phyloP scores from a whole-genome alignment of 2,113 vertebrate genomes.

The Micronycteris hirsuta region DNA sequence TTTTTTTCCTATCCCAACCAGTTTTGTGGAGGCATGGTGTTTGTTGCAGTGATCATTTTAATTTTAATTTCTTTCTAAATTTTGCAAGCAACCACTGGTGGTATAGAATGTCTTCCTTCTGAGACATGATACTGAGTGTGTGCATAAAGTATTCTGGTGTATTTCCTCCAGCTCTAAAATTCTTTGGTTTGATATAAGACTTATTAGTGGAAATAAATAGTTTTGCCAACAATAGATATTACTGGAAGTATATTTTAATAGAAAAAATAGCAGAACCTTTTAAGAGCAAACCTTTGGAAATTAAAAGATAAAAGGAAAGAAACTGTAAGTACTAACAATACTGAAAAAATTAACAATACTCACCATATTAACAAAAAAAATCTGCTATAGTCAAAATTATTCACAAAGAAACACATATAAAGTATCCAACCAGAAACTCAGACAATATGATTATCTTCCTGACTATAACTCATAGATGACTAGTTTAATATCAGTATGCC shows the following conservation, averaged over 20 bases:
- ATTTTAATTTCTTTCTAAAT: neutral
- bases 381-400: neutral
- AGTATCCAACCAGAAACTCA: conserved; percentile 2
- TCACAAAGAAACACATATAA: neutral
- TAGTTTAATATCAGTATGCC: neutral
- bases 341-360: neutral
- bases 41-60: neutral
- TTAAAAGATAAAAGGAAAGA: neutral
- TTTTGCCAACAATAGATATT: neutral
- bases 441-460: neutral
- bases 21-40: neutral
- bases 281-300: neutral
- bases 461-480: neutral
- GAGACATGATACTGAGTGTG: neutral
- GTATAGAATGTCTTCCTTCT: neutral
- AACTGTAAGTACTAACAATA: neutral
- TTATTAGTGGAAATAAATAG: neutral
- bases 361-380: neutral
- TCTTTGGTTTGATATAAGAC: neutral
- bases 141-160: neutral
- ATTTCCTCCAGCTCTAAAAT: neutral
- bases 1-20: neutral
- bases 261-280: neutral
- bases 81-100: neutral
- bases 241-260: neutral